Conservation (phyloP, 2,888 invertebrate genomes). For the Erpobdella octoculata region DNA sequence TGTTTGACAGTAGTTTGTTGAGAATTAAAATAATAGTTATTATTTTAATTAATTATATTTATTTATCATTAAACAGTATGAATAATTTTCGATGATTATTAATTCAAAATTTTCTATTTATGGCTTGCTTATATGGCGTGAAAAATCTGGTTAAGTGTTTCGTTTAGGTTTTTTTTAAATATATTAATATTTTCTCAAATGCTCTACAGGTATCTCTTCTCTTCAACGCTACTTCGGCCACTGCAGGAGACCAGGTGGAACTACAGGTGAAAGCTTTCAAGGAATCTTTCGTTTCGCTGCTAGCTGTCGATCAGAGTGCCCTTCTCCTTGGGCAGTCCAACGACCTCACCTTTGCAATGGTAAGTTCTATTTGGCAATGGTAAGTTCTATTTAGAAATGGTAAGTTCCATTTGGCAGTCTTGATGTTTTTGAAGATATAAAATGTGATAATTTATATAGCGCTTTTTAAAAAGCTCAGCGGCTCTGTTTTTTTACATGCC, state of each 20-base stretch:
- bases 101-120: not conserved
- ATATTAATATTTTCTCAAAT: not conserved
- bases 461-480: no score
- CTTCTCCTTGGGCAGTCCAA: conserved; percentile 29
- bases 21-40: not conserved
- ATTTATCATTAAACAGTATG: not conserved
- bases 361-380: no score
- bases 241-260: conserved; percentile 24
- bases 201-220: conserved; percentile 25
- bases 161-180: no score
- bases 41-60: not conserved
- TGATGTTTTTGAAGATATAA: no score
- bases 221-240: conserved; percentile 22
- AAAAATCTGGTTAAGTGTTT: no score
- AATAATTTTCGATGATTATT: not conserved
- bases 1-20: not conserved
- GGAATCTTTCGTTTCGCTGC: conserved; percentile 17
- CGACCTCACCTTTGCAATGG: conserved; percentile 29
- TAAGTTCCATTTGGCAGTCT: no score
- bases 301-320: conserved; percentile 31
- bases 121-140: no score
- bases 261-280: conserved; percentile 17
- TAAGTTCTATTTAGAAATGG: no score
- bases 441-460: no score
- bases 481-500: no score